Evolutionary conservation across 2,113 vertebrate species (phyloP), one percentile per base, ranked within the genome.

Genomic region (Excalfactoria chinensis): DNA sequence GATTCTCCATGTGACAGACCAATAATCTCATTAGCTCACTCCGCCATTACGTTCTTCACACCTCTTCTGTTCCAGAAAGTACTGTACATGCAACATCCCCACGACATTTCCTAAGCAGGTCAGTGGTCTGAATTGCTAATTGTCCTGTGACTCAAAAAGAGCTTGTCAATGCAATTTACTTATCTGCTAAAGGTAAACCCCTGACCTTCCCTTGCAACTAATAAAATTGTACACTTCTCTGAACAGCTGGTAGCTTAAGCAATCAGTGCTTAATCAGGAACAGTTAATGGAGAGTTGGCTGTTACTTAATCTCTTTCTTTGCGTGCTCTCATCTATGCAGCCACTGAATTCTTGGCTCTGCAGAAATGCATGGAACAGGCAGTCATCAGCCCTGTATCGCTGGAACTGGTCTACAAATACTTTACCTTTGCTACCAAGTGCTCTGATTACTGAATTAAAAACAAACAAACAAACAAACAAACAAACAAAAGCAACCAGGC

Each of bases 401-500:
- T 70, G 44, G 22, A 62, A 78, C 30, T 34, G 41, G 44, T 28
- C 63, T 88, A 83, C 55, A 74, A 85, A 70, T 30, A 72, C 21
- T 46, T 55, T 60, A 13, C 67, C 32, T 80, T 86, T 77, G 51
- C 77, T 90, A 81, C 7, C 28, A 86, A n/a, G 44, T 69, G 21
- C 23, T 82, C 46, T 67, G 58, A 62, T 60, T 60, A 35, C 34
- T 23, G 22, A 35, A 48, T 63, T 73, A 89, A 72, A 68, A 49
- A 49, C 13, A 0, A 0, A 1, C 22, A 79, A 15, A 35, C 22
- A 0, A 0, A 1, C 22, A 75, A 17, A 56, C 53, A 76, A 89
- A 0, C 1, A 23, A 85, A 17, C 4, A 53, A 30, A 21, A 0
- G 1, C 25, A 77, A 19, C 6, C 28, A 88, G 51, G 26, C 18